These are phyloP conservation scores for Lordiphosa fenestrarum DNA, from an alignment of 2,888 invertebrate genomes.

Conservation along the genomic window DNA sequence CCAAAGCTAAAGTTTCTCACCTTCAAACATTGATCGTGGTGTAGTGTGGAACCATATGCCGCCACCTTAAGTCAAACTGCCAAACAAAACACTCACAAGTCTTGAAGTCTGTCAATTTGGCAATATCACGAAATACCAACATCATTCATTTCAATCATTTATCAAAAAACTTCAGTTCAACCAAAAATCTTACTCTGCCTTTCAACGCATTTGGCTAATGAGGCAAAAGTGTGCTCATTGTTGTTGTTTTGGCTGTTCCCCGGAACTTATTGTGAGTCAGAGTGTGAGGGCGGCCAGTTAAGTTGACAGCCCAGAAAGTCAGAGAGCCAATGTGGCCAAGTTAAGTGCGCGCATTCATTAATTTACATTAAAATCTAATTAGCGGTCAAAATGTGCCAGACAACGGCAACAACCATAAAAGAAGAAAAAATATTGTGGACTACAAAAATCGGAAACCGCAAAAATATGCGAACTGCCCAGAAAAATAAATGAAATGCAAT, in stretches of 20 bases:
- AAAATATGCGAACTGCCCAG: no score
- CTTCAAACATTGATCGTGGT: no score
- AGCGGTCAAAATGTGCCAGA: constrained; percentile 54
- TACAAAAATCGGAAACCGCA: no score
- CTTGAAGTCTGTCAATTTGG: constrained; percentile 33
- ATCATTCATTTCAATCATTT: constrained; percentile 61
- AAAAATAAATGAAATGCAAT: no score
- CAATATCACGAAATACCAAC: constrained; percentile 14
- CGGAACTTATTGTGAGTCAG: constrained; percentile 49
- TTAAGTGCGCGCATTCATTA: constrained; percentile 73
- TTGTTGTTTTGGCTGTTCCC: constrained; percentile 25
- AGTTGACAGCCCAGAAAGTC: constrained; percentile 46
- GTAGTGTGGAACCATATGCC: no score
- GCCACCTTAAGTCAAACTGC: no score
- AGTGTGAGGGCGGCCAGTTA: constrained; percentile 28
- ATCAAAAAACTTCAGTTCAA: constrained; percentile 49
- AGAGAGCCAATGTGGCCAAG: constrained; percentile 47
- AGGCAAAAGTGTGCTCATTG: constrained; percentile 50
- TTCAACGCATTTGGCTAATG: constrained; percentile 58
- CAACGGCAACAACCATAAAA: no score
- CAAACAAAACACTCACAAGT: no score
- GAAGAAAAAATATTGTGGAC: no score
- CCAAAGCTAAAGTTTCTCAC: no score
- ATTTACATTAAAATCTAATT: constrained; percentile 78
- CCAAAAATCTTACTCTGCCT: constrained; percentile 29